Percentiles rank a stretch among this genome's conserved stretches.
Conservation (phyloP, 2,113 vertebrate genomes). For the Erinaceus europaeus region DNA sequence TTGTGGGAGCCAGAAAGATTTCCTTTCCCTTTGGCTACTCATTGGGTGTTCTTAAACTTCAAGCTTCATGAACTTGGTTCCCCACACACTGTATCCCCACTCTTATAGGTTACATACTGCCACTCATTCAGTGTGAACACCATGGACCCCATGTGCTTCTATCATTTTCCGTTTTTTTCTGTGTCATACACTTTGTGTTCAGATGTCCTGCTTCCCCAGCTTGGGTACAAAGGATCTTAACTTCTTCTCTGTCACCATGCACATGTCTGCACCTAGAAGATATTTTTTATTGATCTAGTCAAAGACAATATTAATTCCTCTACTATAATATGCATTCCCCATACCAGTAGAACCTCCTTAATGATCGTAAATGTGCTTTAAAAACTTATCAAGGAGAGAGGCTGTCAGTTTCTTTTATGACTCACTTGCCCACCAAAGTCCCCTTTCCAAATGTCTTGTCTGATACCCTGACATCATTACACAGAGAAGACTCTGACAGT, state of each 20-base stretch:
- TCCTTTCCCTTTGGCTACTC: background rate
- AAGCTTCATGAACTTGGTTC: background rate
- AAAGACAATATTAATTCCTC: background rate
- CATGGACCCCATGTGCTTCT: accelerated
- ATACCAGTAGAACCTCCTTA: background rate
- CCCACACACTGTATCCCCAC: background rate
- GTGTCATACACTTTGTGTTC: background rate
- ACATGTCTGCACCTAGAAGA: background rate
- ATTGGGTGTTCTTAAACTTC: background rate
- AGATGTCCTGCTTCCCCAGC: background rate
- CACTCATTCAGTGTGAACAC: background rate
- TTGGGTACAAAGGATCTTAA: background rate
- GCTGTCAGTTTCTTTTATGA: background rate
- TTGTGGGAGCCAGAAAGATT: background rate
- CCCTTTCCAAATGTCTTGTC: background rate
- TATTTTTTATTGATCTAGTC: background rate
- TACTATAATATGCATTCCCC: background rate
- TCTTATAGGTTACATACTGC: background rate
- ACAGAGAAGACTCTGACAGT: background rate
- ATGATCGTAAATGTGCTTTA: background rate
- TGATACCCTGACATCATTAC: background rate
- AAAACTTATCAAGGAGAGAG: background rate
- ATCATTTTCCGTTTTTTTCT: background rate
- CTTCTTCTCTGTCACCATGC: background rate
- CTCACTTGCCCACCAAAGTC: background rate